Percentiles rank a stretch among this genome's conserved stretches.
These are phyloP conservation scores for Gymnosoma rotundatum DNA, from an alignment of 2,888 invertebrate genomes.

Conservation along the genomic window DNA sequence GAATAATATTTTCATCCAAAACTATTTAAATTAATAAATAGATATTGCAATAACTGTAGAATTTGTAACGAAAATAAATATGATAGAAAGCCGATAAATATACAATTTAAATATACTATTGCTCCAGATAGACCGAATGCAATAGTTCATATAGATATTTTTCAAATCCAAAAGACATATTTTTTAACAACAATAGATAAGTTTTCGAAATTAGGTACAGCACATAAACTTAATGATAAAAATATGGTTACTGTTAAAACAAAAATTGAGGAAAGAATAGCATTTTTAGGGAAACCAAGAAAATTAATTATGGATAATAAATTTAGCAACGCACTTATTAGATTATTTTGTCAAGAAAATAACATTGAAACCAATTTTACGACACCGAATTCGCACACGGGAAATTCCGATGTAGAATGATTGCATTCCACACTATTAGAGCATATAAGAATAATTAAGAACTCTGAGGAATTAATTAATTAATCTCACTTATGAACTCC, in stretches of 20 bases:
- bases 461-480: constrained; percentile 48
- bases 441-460: constrained; percentile 48
- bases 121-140: background rate
- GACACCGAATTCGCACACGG: constrained; percentile 64
- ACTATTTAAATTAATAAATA: constrained; percentile 49
- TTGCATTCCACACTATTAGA: constrained; percentile 8
- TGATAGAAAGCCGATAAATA: constrained; percentile 15
- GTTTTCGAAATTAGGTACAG: constrained; percentile 22
- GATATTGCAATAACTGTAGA: constrained; percentile 38
- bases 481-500: too few relatives aligned
- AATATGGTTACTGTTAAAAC: constrained; percentile 57
- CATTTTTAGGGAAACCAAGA: constrained; percentile 22
- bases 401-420: constrained; percentile 37
- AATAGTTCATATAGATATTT: constrained; percentile 53
- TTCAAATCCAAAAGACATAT: constrained; percentile 42
- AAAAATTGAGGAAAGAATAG: constrained; percentile 52
- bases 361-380: constrained; percentile 53
- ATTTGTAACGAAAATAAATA: constrained; percentile 18
- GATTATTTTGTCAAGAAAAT: constrained; percentile 53
- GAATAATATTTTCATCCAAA: constrained; percentile 55
- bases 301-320: constrained; percentile 48
- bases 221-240: constrained; percentile 18
- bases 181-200: constrained; percentile 62
- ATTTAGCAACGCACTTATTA: constrained; percentile 58
- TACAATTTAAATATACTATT: constrained; percentile 13